A percentile compares a stretch with the other conserved stretches of the same genome.
Evolutionary conservation across 2,113 vertebrate species (phyloP).

Genomic region (Clarias magur): DNA sequence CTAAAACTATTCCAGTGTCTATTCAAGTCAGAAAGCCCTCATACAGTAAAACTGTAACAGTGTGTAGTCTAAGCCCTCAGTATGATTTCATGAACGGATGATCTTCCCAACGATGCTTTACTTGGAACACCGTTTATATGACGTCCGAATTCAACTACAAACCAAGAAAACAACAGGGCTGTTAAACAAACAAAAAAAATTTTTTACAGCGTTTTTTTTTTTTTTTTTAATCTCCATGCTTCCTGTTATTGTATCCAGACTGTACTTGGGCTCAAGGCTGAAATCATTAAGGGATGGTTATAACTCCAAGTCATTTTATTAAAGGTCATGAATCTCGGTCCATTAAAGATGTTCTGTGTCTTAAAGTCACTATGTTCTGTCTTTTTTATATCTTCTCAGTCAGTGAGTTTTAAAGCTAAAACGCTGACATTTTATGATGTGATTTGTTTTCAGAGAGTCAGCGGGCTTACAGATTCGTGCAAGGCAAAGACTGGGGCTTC

Average conservation of each 20-base stretch:
- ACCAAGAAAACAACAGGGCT: neutral
- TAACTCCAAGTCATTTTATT: neutral
- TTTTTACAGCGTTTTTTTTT: no score
- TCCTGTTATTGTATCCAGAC: neutral
- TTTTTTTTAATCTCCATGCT: no score
- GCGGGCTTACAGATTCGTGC: slow-evolving; percentile 87
- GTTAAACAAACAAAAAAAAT: neutral
- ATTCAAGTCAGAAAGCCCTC: no score
- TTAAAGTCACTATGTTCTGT: neutral
- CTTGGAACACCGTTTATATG: no score
- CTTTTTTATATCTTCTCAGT: neutral
- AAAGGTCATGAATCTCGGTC: neutral
- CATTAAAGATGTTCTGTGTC: neutral
- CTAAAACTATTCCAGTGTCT: no score
- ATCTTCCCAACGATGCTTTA: no score
- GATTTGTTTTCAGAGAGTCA: slow-evolving; percentile 80
- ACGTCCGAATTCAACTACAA: neutral
- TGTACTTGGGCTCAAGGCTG: neutral
- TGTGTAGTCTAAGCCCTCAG: no score
- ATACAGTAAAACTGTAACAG: no score
- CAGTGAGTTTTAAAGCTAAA: neutral
- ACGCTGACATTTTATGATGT: slow-evolving; percentile 45
- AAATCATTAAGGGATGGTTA: neutral
- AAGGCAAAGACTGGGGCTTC: slow-evolving; percentile 94
- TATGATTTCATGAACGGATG: no score